Evolutionary conservation across 1,140 invertebrate species (phyloP), one percentile per base, ranked within the genome.

Genomic region (Lasaia peninsularis): DNA sequence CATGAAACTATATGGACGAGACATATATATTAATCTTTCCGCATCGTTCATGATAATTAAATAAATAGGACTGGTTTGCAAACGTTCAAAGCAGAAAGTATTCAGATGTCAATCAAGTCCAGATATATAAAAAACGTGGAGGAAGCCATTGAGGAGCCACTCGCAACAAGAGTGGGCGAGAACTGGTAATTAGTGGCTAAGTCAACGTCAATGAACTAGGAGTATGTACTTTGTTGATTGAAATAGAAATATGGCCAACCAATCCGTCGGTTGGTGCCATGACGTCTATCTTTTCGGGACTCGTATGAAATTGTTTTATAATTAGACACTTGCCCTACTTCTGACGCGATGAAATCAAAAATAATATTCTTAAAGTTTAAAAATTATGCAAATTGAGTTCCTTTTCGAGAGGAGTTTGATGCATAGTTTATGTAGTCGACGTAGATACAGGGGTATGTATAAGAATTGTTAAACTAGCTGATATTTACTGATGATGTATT

Each of bases 131-230:
- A 71, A 64, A 56, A 69, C 37, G 56, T 62, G 62, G 63, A 75
- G 67, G 78, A 78, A 79, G 65, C 60, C 63, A 65, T 62, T 64
- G 68, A 62, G 65, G 63, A 68, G 69, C 74, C 72, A 73, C 72
- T 74, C 70, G 69, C 62, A 69, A 61, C 53, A 58, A 33, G 60
- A 71, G 79, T 84, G 74, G 78, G 78, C 77, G 78, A 75, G 67
- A 75, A 66, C 62, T 71, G 60, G 73, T 71, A 81, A 84, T 84
- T 86, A 84, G 75, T 56, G 59, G 55, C 28, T 28, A 51, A 50
- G 53, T 52, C 49, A 71, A 75, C 78, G 79, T 78, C 80, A 80
- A 69, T 67, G 63, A 73, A 75, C 71, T 75, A 75, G 74, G 73
- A 78, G 69, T 69, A 74, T 74, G 69, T 75, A 66, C 58, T 20